These are phyloP conservation scores for Pollimyrus isidori DNA, from an alignment of 2,113 vertebrate species.

Conservation along the genomic window DNA sequence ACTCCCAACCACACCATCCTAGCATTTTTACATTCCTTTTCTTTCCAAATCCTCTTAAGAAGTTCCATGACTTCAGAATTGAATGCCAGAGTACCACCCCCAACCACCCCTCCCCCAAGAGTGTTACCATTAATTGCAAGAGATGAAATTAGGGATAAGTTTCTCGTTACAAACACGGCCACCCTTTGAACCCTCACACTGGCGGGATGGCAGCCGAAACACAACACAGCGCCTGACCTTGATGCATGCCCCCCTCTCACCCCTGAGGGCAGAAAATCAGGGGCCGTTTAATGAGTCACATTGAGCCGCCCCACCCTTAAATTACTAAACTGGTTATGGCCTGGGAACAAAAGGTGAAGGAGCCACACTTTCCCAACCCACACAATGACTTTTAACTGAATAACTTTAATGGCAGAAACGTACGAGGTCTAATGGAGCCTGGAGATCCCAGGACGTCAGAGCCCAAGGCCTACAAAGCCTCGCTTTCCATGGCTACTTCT, in stretches of 20 bases:
- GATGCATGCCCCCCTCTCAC: not conserved
- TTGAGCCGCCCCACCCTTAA: not conserved
- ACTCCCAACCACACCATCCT: not conserved
- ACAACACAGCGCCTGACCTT: not conserved
- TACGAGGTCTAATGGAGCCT: not conserved
- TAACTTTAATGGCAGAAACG: not conserved
- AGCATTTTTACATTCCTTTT: not conserved
- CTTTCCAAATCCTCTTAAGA: conserved; percentile 2
- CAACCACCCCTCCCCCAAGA: not conserved
- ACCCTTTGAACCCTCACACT: not conserved
- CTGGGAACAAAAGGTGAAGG: not conserved
- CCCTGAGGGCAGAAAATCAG: not conserved
- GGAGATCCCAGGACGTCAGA: not conserved
- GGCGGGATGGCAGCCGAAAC: not conserved
- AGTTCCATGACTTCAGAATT: not conserved
- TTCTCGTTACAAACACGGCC: not conserved
- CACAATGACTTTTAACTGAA: conserved; percentile 5
- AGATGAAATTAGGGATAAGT: not conserved
- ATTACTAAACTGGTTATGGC: conserved; percentile 4
- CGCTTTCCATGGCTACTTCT: not conserved
- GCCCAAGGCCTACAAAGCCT: not conserved
- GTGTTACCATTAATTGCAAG: not conserved
- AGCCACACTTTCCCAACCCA: conserved; percentile 6
- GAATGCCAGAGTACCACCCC: not conserved
- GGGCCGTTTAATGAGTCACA: not conserved